Evolutionary conservation across 1,140 invertebrate genomes (phyloP), one percentile per base, ranked within the genome.

Genomic region (Teleopsis dalmanni): DNA sequence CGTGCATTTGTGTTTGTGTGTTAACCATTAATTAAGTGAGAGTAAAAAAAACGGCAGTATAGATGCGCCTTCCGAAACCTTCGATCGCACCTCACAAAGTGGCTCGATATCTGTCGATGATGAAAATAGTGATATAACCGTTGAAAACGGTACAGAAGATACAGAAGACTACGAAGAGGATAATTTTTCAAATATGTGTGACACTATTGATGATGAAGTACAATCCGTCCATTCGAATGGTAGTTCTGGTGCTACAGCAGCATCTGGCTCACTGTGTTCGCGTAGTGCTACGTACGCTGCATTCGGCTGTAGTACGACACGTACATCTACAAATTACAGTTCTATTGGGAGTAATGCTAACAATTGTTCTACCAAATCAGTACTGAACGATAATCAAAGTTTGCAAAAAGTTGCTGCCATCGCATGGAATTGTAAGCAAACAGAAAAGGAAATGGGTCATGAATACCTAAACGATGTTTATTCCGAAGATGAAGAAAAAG

Each of bases 401-500:
- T 43, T 68, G 43, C 65, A 68, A 38, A 50, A 47, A 19, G 62
- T 57, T 29, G 65, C 62, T 22, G 65, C 62, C 4, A 55, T 59
- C n/a, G 62, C 60, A 22, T 62, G 63, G 48, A 65, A 62, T 36
- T 66, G 62, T 46, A 57, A 57, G 21, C 45, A 48, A 27, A 51
- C 48, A 14, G 56, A 58, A 18, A 54, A 53, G 21, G 64, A 64
- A 45, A 62, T 65, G 35, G 63, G 64, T 35, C 60, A 64, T 45
- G 60, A 64, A 27, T 66, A 69, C 46, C 57, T 65, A 40, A 61
- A 58, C 38, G 61, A 63, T 29, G 58, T 69, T 53, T 65, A 69
- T 48, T 44, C 35, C 42, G 52, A 50, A 57, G 76, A 79, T 44
- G 85, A 89, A 54, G 85, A 89, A 65, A 83, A 88, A 70, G 83